Evolutionary conservation across 2,797 vertebrate genomes (phyloP), one percentile per base, ranked within the genome.

Genomic region (Loris lydekkerianus): DNA sequence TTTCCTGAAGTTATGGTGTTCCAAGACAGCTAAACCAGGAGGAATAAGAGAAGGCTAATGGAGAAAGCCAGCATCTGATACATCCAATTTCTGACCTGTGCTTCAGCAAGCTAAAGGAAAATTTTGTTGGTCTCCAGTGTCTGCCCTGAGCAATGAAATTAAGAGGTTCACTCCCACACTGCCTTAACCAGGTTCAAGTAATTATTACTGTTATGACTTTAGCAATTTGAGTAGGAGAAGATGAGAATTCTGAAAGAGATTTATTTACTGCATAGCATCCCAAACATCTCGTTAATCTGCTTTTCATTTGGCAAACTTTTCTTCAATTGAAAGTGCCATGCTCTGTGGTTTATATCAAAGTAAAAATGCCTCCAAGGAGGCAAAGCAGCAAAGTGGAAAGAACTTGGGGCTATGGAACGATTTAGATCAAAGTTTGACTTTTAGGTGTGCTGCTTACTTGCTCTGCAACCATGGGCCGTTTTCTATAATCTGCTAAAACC

Each of bases 221-320:
- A 94, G 58, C 58, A 87, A 85, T 70, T 84, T 85, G 89, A 95
- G 84, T 97, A 94, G 91, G 94, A 97, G 95, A 97, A 89, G 84
- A 97, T 97, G 86, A 95, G 83, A 93, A 94, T 94, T 94, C 88
- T 82, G 95, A 93, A 95, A 96, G 84, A 96, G 86, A 95, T 91
- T 84, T 97, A 85, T 97, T 97, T 97, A 93, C 86, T 96, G 86
- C 53, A 93, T 92, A 95, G 46, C 84, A 95, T 89, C 84, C 96
- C 95, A 97, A 97, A 87, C 94, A 97, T 87, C 96, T 94, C 94
- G 93, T 96, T 97, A 96, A 97, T 96, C 86, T 94, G 76, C 93
- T 94, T 97, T 97, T 93, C 95, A 94, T 93, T 94, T 97, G 70
- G 61, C 86, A 96, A 95, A 91, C 78, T 96, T 94, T 85, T 89